Conservation (phyloP, 2,888 invertebrate genomes). For the Ornithoptera priamus region DNA sequence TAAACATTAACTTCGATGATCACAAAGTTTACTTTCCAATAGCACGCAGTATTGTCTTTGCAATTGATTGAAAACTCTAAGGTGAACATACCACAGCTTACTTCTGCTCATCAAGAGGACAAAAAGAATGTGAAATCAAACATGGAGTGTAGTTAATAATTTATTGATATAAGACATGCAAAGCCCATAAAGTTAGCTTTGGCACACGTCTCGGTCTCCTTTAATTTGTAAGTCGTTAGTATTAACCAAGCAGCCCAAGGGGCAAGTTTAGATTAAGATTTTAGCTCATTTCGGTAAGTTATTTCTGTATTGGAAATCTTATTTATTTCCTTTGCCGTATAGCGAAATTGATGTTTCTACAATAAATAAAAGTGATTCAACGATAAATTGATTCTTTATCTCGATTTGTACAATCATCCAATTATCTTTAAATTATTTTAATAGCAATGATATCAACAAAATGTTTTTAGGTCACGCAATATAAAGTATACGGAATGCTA, state of each 20-base stretch:
- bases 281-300: constrained; percentile 48
- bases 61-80: constrained; percentile 60
- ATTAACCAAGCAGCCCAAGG: constrained; percentile 53
- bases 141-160: constrained; percentile 78
- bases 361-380: constrained; percentile 4
- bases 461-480: constrained; percentile 16
- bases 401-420: constrained; percentile 19
- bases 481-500: constrained; percentile 8
- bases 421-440: constrained; percentile 15
- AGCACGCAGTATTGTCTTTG: constrained; percentile 37
- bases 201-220: constrained; percentile 76
- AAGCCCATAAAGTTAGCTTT: constrained; percentile 79
- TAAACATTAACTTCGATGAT: constrained; percentile 56
- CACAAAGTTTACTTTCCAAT: constrained; percentile 66
- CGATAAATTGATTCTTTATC: constrained; percentile 25
- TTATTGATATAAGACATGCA: constrained; percentile 80
- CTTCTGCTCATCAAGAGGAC: constrained; percentile 56
- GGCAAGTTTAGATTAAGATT: constrained; percentile 66
- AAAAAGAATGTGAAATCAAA: constrained; percentile 73
- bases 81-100: constrained; percentile 55
- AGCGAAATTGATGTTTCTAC: constrained; percentile 44
- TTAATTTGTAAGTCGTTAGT: constrained; percentile 79
- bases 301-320: constrained; percentile 49
- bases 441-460: constrained; percentile 16
- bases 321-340: constrained; percentile 44